Conservation (phyloP, 2,888 invertebrate genomes). For the Chaitophorus viminalis region DNA sequence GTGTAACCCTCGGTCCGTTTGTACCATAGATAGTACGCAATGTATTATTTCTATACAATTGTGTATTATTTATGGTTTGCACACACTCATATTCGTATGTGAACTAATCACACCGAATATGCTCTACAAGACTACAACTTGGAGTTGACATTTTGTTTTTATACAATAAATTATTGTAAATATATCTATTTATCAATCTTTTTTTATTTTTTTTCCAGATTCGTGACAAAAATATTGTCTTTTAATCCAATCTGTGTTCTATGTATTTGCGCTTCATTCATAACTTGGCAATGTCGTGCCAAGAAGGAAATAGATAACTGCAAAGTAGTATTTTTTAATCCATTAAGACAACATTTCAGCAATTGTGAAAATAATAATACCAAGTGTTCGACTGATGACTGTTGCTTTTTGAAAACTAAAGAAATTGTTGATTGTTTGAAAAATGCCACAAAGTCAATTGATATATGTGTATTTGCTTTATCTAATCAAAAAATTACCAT, state of each 20-base stretch:
- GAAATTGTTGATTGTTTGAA: constrained; percentile 66
- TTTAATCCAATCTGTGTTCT: background rate
- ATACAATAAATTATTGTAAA: too few relatives aligned
- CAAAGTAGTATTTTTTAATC: background rate
- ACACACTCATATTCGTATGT: too few relatives aligned
- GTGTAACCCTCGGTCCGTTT: too few relatives aligned
- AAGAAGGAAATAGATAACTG: background rate
- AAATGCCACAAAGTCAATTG: constrained; percentile 71
- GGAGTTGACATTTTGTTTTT: too few relatives aligned
- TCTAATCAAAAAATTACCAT: constrained; percentile 73
- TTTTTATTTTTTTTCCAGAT: constrained; percentile 22
- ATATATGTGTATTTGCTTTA: constrained; percentile 78
- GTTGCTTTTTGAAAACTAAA: background rate
- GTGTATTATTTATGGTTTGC: too few relatives aligned
- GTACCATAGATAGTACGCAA: too few relatives aligned
- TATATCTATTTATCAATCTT: too few relatives aligned
- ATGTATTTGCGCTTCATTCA: background rate
- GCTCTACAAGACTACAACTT: too few relatives aligned
- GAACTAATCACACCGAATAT: too few relatives aligned
- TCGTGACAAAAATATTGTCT: background rate
- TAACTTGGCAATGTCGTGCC: constrained; percentile 65
- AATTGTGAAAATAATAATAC: background rate
- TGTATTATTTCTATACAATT: too few relatives aligned
- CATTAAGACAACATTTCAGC: background rate
- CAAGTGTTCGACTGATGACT: background rate